Conservation (phyloP, 2,888 invertebrate genomes). For the Eilema griseolum region DNA sequence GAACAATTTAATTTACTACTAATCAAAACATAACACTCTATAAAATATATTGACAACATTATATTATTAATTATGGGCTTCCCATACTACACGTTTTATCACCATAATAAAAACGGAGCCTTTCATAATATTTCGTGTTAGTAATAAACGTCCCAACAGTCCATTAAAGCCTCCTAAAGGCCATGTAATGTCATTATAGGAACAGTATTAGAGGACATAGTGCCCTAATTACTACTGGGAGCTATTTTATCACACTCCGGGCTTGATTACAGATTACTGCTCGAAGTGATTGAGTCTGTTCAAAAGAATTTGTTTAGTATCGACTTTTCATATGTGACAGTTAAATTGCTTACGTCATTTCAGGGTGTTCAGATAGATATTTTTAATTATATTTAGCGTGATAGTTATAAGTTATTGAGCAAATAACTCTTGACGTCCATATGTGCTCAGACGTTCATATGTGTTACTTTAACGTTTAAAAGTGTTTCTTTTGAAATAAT, state of each 20-base stretch:
- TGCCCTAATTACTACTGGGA: constrained; percentile 28
- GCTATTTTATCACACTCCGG: constrained; percentile 17
- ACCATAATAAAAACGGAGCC: constrained; percentile 13
- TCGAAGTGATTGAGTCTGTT: constrained; percentile 16
- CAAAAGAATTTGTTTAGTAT: constrained; percentile 12
- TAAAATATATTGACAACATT: not conserved
- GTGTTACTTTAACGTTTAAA: not conserved
- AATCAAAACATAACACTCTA: not conserved
- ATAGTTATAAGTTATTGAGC: not conserved
- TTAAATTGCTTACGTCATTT: not conserved
- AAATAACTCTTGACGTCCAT: not conserved
- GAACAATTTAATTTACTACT: not conserved
- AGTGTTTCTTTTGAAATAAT: no score
- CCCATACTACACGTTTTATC: constrained; percentile 1
- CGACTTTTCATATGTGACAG: not conserved
- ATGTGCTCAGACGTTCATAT: not conserved
- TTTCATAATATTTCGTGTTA: constrained; percentile 14
- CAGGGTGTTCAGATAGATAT: no score
- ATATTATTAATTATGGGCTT: not conserved
- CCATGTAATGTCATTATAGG: constrained; percentile 30
- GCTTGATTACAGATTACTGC: constrained; percentile 26
- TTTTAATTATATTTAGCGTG: no score
- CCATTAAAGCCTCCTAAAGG: constrained; percentile 23
- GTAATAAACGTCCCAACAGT: constrained; percentile 22
- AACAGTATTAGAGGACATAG: constrained; percentile 24